These are phyloP conservation scores for Coccyzus lansbergi DNA, from an alignment of 2,797 vertebrate species.

Conservation along the genomic window DNA sequence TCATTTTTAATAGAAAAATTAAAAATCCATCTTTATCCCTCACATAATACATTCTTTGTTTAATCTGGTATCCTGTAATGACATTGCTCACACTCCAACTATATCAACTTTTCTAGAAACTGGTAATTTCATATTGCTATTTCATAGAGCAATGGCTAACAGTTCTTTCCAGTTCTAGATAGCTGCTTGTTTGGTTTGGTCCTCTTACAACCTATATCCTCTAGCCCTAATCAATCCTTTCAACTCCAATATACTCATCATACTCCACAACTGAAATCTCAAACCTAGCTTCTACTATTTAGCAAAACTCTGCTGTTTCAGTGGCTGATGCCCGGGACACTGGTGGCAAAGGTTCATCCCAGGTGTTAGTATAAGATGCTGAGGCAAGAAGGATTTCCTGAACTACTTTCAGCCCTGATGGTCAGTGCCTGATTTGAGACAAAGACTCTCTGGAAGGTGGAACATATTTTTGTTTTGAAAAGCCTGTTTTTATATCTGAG, in stretches of 20 bases:
- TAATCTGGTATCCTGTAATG: not conserved
- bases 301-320: not conserved
- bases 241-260: not conserved
- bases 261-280: not conserved
- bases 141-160: not conserved
- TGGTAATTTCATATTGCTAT: not conserved
- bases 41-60: not conserved
- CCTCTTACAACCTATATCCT: not conserved
- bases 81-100: not conserved
- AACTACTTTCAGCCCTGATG: not conserved
- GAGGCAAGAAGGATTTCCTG: not conserved
- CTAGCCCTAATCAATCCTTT: not conserved
- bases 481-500: not conserved
- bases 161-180: not conserved
- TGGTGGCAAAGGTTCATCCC: not conserved
- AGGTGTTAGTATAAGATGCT: not conserved
- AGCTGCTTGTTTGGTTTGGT: not conserved
- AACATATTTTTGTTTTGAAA: not conserved
- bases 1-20: not conserved
- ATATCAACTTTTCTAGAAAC: not conserved
- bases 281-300: not conserved
- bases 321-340: not conserved
- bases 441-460: not conserved
- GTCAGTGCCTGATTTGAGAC: not conserved
- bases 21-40: not conserved